Conservation (phyloP, 2,888 invertebrate species). For the Zaprionus bogoriensis region DNA sequence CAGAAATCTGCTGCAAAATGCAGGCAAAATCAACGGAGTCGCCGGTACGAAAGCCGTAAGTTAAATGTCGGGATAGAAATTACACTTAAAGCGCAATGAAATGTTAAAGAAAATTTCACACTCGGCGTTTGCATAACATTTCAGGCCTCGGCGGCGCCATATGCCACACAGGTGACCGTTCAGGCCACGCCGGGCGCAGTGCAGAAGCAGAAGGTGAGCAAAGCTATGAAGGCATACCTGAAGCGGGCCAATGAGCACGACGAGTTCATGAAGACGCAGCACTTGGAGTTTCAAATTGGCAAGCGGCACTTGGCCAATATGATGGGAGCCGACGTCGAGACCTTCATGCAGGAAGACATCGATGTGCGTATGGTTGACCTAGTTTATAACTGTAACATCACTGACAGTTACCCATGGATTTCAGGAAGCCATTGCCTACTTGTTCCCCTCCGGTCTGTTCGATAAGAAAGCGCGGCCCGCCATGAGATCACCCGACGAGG, state of each 20-base stretch:
- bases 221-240: conserved; percentile 95
- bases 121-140: conserved; percentile 64
- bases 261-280: conserved; percentile 91
- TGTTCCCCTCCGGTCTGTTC: conserved; percentile 97
- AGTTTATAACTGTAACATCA: too few relatives aligned
- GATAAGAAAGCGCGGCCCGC: conserved; percentile 93
- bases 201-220: conserved; percentile 87
- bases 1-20: conserved; percentile 68
- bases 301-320: conserved; percentile 98
- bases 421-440: conserved; percentile 93
- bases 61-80: not conserved
- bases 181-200: conserved; percentile 76
- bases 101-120: not conserved
- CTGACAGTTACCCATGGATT: not conserved
- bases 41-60: conserved; percentile 45
- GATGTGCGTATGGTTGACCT: conserved; percentile 85
- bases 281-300: conserved; percentile 93
- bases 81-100: conserved; percentile 21
- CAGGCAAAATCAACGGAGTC: conserved; percentile 35
- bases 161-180: conserved; percentile 75
- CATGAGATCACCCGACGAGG: conserved; percentile 94
- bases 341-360: conserved; percentile 93
- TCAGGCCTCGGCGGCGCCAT: conserved; percentile 47
- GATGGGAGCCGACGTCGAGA: conserved; percentile 97
- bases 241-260: conserved; percentile 92